Evolutionary conservation across 2,113 vertebrate species (phyloP).

Genomic region (Zapus hudsonius): DNA sequence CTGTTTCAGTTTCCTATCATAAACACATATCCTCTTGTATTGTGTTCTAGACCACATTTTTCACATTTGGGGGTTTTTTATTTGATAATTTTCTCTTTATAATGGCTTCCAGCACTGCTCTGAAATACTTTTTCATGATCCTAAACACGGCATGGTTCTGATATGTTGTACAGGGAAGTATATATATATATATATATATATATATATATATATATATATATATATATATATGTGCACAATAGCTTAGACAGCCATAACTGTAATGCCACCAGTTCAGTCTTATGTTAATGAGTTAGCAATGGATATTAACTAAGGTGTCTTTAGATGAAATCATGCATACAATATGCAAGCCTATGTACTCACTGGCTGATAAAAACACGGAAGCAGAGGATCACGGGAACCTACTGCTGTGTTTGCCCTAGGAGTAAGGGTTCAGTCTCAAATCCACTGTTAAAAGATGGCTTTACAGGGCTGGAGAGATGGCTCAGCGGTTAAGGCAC

Average conservation of each 20-base stretch:
- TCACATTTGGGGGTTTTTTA: not conserved
- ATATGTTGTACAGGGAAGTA: not conserved
- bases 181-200: no score
- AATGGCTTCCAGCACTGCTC: not conserved
- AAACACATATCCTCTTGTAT: rapidly evolving
- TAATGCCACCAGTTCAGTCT: not conserved
- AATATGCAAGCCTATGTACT: not conserved
- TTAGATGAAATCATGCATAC: not conserved
- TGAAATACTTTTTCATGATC: not conserved
- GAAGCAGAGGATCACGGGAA: not conserved
- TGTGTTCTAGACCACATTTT: not conserved
- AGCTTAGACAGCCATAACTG: not conserved
- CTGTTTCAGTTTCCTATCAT: not conserved
- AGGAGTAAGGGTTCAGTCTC: not conserved
- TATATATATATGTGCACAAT: no score
- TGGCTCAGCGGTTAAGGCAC: no score
- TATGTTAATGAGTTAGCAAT: not conserved
- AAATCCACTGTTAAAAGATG: not conserved
- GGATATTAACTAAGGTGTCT: not conserved
- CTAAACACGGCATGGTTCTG: not conserved
- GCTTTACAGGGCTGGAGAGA: no score
- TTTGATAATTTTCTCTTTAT: not conserved
- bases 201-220: no score
- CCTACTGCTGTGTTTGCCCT: not conserved
- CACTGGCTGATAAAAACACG: not conserved